Conservation (phyloP, 1,140 invertebrate genomes). For the Caenorhabditis briggsae region DNA sequence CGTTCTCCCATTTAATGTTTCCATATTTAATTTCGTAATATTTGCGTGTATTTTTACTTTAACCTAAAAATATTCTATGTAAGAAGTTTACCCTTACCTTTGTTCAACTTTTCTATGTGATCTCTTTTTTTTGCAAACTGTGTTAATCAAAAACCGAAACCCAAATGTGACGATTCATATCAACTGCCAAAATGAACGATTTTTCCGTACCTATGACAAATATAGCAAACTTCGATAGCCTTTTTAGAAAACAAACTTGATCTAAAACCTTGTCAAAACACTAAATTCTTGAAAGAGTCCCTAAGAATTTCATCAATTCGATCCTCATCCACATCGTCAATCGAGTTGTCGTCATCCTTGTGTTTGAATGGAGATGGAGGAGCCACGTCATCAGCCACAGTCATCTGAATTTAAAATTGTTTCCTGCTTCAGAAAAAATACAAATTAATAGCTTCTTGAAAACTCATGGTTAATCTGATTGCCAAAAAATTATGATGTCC, state of each 20-base stretch:
- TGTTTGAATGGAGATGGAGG: conserved; percentile 57
- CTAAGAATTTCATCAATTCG: conserved; percentile 77
- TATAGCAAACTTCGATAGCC: not conserved
- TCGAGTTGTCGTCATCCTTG: conserved; percentile 73
- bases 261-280: too few species aligned
- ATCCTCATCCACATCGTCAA: conserved; percentile 78
- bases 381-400: conserved; percentile 54
- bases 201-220: not conserved
- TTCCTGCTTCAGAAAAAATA: not conserved
- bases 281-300: conserved; percentile 75
- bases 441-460: too few species aligned
- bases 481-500: too few species aligned
- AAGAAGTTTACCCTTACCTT: not conserved
- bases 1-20: too few species aligned
- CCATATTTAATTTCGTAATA: conserved; percentile 34
- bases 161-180: too few species aligned
- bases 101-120: not conserved
- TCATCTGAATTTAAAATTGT: not conserved
- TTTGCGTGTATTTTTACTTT: conserved; percentile 32
- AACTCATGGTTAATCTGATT: too few species aligned
- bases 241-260: too few species aligned
- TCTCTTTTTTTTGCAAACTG: not conserved
- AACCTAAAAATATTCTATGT: not conserved
- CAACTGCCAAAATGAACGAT: conserved; percentile 29
- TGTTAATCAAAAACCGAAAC: not conserved